These are phyloP conservation scores for Goniozus legneri DNA, from an alignment of 1,140 invertebrate genomes.

Conservation along the genomic window DNA sequence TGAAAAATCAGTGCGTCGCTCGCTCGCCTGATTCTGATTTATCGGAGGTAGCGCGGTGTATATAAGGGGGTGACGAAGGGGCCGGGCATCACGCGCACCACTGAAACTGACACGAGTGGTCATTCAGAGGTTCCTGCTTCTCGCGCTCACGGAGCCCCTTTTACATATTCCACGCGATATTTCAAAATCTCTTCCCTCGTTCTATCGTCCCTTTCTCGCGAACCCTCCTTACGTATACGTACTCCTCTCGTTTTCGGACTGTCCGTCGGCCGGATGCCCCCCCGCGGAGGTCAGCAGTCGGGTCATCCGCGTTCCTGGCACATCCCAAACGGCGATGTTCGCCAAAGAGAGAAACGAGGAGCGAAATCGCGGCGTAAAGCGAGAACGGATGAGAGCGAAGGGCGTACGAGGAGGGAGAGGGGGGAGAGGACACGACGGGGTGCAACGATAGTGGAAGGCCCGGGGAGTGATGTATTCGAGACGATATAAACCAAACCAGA, in stretches of 20 bases:
- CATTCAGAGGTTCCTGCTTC: neutral
- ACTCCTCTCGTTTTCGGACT: neutral
- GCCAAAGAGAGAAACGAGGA: conserved; percentile 10
- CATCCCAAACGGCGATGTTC: too few relatives aligned
- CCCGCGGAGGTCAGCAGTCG: too few relatives aligned
- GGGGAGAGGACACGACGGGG: neutral
- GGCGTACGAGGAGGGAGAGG: neutral
- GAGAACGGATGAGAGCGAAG: conserved; percentile 13
- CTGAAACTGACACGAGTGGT: neutral
- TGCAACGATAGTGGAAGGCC: too few relatives aligned
- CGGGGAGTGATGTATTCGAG: too few relatives aligned
- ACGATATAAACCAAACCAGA: too few relatives aligned
- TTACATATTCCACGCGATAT: conserved; percentile 26
- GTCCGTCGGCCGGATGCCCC: too few relatives aligned
- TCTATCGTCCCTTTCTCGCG: neutral
- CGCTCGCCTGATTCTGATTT: neutral
- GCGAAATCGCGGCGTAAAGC: conserved; percentile 15
- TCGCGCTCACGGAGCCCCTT: conserved; percentile 11
- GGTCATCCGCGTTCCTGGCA: too few relatives aligned
- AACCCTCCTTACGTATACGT: neutral
- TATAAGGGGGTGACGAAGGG: too few relatives aligned
- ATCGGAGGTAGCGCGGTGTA: too few relatives aligned
- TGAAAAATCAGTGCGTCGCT: neutral
- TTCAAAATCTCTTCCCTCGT: conserved; percentile 18
- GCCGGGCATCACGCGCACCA: neutral